Conservation (phyloP, 2,888 invertebrate genomes). For the Drosophila helvetica region DNA sequence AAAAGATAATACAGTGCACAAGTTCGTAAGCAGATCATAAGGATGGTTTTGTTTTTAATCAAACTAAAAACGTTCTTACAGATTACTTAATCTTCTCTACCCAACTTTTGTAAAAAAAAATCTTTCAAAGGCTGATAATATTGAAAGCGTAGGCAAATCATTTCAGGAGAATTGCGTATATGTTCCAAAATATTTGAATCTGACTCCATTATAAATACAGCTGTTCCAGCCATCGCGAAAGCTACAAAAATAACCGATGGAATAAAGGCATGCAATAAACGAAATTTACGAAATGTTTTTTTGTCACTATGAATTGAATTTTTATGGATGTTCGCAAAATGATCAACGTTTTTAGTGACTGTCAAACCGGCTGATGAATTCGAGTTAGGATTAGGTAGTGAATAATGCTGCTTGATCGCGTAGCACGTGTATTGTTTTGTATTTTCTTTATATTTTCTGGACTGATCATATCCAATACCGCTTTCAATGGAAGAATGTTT, state of each 20-base stretch:
- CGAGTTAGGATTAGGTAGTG: conserved; percentile 73
- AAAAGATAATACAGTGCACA: too few species aligned
- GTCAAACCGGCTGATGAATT: conserved; percentile 56
- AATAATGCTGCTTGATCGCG: conserved; percentile 67
- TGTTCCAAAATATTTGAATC: conserved; percentile 89
- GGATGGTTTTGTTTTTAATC: neutral
- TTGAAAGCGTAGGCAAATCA: conserved; percentile 89
- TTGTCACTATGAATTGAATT: conserved; percentile 80
- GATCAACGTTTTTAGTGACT: conserved; percentile 53
- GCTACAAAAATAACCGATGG: conserved; percentile 91
- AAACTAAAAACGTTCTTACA: neutral
- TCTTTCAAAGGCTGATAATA: conserved; percentile 94
- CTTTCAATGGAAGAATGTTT: conserved; percentile 93
- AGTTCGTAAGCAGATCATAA: too few species aligned
- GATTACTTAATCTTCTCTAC: conserved; percentile 51
- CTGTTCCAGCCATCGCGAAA: conserved; percentile 87
- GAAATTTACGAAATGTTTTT: conserved; percentile 85
- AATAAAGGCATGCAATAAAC: conserved; percentile 89
- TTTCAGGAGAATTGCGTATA: conserved; percentile 90
- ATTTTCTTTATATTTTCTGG: conserved; percentile 62
- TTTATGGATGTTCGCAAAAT: conserved; percentile 52
- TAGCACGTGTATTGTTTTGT: conserved; percentile 71
- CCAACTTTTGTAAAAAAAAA: conserved; percentile 76
- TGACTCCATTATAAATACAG: conserved; percentile 91
- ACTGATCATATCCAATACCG: conserved; percentile 83